Evolutionary conservation across 2,888 invertebrate genomes (phyloP), one percentile per base, ranked within the genome.

Genomic region (Lomographa bimaculata): DNA sequence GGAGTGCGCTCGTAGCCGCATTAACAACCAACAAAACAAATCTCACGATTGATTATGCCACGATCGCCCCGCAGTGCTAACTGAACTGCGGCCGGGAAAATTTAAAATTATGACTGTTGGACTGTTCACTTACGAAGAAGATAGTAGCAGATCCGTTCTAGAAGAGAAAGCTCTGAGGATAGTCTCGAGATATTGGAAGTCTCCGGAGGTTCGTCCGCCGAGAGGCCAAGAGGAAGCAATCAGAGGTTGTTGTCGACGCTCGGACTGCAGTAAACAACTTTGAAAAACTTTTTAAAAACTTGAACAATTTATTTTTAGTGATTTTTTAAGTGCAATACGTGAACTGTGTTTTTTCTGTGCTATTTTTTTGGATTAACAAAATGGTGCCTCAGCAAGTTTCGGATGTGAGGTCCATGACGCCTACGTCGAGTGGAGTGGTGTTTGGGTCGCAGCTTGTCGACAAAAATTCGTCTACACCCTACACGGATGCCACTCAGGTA

Each of bases 401-500:
- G 77, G 87, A 89, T 73, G 89, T 87, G 62, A 73, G 90, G 70
- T 90, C 90, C 61, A 83, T 90, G 80, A 90, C 91, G 60, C 92
- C 92, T 44, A 90, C 92, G 36, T 90, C 91, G 71, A 91, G 91
- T 78, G 92, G 91, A 64, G 87, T 91, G 60, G 91, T 95, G 72
- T 98, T 98, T 89, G 97, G 98, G 63, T 98, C 97, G 40, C 95
- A 96, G 80, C 91, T 94, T 67, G 95, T 98, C 82, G 94, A 95
- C 90, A 94, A 96, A 85, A 95, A 95, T 80, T 97, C 98, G 16
- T 91, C 94, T 35, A 98, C 98, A 45, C 98, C 98, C 45, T 99
- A 99, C 90, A 96, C 98, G 72, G 98, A 99, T 91, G 98, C 98
- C 50, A 99, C 98, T 65, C 96, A 96, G 96, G 97, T 97, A 91